Evolutionary conservation across 1,140 invertebrate species (phyloP), one percentile per base, ranked within the genome.

Genomic region (Pseudomyrmex dendroicus): DNA sequence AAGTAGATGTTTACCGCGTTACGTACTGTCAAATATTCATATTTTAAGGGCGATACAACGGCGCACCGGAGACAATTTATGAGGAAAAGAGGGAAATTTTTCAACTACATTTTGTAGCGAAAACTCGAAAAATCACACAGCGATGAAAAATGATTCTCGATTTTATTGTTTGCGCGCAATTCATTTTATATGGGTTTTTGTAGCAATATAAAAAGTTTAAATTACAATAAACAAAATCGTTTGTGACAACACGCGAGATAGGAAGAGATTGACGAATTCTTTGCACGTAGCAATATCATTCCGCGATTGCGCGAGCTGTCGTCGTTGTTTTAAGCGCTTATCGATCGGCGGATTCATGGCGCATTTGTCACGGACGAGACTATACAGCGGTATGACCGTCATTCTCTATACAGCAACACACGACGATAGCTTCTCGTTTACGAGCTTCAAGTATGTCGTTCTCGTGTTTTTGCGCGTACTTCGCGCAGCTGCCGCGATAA

Each of bases 401-500:
- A 59, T 80, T 54, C 73, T 46, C 73, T 46, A 48, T n/a, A 78
- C 17, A 13, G 74, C 35, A 35, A 35, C 35, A 56, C 0, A 25
- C 4, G 17, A 57, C 76, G 68, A 80, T 70, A 48, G 54, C 20
- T 80, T 72, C 54, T 35, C 76, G 76, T 80, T 80, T 59, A 80
- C 22, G 44, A 72, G 12, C n/a, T 52, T 50, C 76, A 72, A 61
- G 54, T 50, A 72, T 35, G 66, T 54, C 50, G 66, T 78, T 68
- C 22, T 15, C 56, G 35, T 52, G 54, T 72, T 59, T n/a, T 72
- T n/a, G 66, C 66, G 35, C 20, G 50, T 50, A 57, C 52, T 59
- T 73, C 44, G 20, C 59, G 66, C 46, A 59, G 44, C 44, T 25
- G 25, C n/a, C 8, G 46, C 20, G 66, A 62, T 70, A 68, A 83